Percentiles rank a stretch among this genome's conserved stretches.
phyloP scores from a whole-genome alignment of 2,888 invertebrate genomes.

The Himalopsyche tibetana region DNA sequence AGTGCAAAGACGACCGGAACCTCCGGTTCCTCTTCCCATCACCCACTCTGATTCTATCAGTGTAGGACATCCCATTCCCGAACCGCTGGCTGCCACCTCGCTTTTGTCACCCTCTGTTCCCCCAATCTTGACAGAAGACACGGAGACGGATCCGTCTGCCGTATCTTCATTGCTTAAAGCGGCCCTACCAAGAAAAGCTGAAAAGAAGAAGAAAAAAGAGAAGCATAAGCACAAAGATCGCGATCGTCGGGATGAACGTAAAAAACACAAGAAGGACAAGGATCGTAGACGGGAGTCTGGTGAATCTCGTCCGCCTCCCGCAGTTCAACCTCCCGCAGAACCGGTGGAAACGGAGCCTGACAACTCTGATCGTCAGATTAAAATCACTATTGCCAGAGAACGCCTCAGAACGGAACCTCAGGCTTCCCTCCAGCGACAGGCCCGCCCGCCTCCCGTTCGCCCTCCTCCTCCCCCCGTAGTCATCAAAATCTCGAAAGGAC shows the following conservation, averaged over 20 bases:
- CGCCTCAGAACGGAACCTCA: conserved; percentile 78
- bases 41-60: conserved; percentile 19
- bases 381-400: conserved; percentile 90
- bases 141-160: conserved; percentile 84
- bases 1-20: conserved; percentile 77
- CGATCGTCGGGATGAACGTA: conserved; percentile 84
- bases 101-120: conserved; percentile 60
- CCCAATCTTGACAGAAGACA: conserved; percentile 74
- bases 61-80: conserved; percentile 50
- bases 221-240: conserved; percentile 88
- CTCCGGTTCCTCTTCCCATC: not conserved
- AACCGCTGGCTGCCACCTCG: conserved; percentile 5
- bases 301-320: conserved; percentile 59
- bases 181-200: conserved; percentile 78
- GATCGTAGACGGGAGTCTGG: conserved; percentile 72
- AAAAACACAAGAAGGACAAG: conserved; percentile 84
- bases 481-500: conserved; percentile 87
- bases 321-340: conserved; percentile 62
- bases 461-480: conserved; percentile 70
- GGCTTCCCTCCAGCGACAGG: conserved; percentile 69
- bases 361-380: conserved; percentile 71
- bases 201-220: conserved; percentile 87
- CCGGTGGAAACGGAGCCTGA: conserved; percentile 61
- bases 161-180: conserved; percentile 85
- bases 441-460: conserved; percentile 65